These are phyloP conservation scores for Pocillopora meandrina DNA, from an alignment of 92 coral and sea anemone species.

Conservation along the genomic window DNA sequence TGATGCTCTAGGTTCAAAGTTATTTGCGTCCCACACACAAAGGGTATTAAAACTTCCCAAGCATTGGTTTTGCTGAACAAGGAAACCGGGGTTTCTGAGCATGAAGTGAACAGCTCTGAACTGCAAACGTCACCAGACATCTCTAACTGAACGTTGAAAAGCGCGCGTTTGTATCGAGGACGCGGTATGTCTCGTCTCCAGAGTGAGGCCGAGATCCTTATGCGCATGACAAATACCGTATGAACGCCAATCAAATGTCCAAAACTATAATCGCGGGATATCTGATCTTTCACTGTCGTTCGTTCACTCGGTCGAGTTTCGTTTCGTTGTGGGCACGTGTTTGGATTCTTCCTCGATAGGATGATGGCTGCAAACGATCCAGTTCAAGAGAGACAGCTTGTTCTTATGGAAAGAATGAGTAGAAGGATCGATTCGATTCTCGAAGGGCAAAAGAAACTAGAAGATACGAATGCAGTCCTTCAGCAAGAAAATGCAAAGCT, in stretches of 20 bases:
- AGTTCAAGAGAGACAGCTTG: constrained; percentile 16
- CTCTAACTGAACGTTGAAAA: too few species aligned
- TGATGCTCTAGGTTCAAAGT: constrained; percentile 6
- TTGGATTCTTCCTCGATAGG: neutral
- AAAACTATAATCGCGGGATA: neutral
- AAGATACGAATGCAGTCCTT: constrained; percentile 1
- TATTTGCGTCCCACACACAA: constrained; percentile 10
- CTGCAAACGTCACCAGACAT: neutral
- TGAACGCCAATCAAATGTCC: too few species aligned
- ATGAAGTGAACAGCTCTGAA: neutral
- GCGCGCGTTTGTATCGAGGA: too few species aligned
- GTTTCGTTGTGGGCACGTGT: neutral
- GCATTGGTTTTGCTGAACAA: neutral
- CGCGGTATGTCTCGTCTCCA: too few species aligned
- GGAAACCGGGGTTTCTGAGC: neutral
- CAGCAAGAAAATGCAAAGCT: constrained; percentile 2
- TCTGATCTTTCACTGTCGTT: neutral
- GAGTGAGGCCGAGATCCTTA: too few species aligned
- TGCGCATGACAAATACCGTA: too few species aligned
- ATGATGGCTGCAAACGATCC: neutral
- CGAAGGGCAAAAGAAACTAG: constrained; percentile 16
- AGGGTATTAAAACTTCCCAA: constrained; percentile 10
- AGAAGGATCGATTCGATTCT: neutral
- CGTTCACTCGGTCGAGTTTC: neutral
- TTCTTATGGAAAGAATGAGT: constrained; percentile 16